Percentiles rank a stretch among this genome's conserved stretches.
phyloP scores from a whole-genome alignment of 2,113 vertebrate genomes.

The Myrmecobius fasciatus region DNA sequence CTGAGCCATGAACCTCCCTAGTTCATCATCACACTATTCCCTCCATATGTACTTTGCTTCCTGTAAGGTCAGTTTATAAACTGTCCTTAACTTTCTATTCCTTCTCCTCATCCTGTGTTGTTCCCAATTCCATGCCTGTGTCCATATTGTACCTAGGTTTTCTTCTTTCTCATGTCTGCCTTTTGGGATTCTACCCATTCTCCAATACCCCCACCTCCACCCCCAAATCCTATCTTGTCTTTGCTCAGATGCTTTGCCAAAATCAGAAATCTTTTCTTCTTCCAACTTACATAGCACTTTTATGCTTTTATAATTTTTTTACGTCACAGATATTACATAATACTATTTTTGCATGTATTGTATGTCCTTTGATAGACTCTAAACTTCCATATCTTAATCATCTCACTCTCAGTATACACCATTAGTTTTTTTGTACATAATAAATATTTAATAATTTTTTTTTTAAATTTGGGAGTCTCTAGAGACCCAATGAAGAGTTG shows the following conservation, averaged over 20 bases:
- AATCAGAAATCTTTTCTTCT: neutral
- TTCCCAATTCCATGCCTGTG: neutral
- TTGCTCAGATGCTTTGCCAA: neutral
- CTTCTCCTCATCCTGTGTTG: neutral
- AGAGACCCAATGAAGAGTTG: neutral
- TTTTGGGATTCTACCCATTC: neutral
- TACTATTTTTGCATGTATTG: neutral
- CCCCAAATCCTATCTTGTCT: neutral
- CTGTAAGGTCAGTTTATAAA: no score
- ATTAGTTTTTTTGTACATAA: neutral
- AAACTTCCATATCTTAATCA: neutral
- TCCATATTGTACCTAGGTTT: neutral
- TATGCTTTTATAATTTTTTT: neutral
- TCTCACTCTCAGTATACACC: neutral
- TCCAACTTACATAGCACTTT: neutral
- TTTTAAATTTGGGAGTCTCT: neutral
- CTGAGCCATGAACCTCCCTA: neutral
- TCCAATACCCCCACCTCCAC: neutral
- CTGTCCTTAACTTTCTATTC: neutral
- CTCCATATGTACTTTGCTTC: neutral
- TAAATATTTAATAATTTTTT: neutral
- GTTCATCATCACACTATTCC: neutral
- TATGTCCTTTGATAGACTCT: neutral
- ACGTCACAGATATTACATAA: neutral
- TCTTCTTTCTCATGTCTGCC: neutral